Evolutionary conservation across 2,888 invertebrate species (phyloP), one percentile per base, ranked within the genome.

Genomic region (Meganola albula): DNA sequence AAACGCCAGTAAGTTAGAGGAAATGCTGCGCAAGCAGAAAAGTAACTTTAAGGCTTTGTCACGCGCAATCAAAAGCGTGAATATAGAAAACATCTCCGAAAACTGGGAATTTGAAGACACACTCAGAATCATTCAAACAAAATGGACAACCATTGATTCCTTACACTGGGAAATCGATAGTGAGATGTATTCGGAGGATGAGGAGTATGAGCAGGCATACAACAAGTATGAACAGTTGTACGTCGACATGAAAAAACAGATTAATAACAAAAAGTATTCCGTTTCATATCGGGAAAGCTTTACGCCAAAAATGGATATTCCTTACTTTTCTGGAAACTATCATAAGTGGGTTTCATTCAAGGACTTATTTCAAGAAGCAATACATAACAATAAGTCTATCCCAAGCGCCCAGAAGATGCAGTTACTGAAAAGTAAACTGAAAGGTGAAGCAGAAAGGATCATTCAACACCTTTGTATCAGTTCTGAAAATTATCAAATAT

Each of bases 211-310:
- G 10, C 12, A 20, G 0, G 13, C 18, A 20, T 21, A 31, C 5
- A 31, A 27, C 11, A 9, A 31, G 9, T 36, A 31, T 9, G 31
- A 36, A 10, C 10, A 22, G 7, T 2, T 30, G 9, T 16, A 16
- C 12, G 23, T 16, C 6, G 18, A 30, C 8, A 4, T 30, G 10
- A 18, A 26, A 13, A 12, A 35, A n/a, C 26, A 10, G 4, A 29
- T 34, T 6, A 22, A 29, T 21, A 29, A 34, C 25, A 34, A 34
- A 4, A 25, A 25, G 4, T 27, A 13, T 18, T 31, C n/a, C n/a
- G n/a, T n/a, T n/a, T n/a, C n/a, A n/a, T n/a, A n/a, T 27, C 13
- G 31, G 31, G 18, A 35, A 35, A 10, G 25, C 27, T n/a, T n/a
- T 12, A 27, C 27, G 3, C 27, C 35, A 10, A 27, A 27, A 27